phyloP scores from a whole-genome alignment of 30 jellyfish, hydroid and myxozoan genomes.

The Mastigias papua region DNA sequence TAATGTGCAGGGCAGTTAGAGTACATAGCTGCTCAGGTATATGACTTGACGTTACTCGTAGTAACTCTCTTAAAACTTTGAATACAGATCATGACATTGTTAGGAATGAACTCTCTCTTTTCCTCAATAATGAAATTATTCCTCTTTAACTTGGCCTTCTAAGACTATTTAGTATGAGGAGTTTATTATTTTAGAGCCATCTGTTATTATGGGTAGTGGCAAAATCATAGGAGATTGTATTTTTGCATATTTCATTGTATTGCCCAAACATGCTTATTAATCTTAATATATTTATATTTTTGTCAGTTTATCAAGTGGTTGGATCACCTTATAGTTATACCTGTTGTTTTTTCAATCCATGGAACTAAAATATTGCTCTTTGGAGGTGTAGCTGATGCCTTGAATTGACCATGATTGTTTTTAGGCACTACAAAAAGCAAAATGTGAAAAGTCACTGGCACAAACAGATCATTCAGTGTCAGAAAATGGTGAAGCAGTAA shows the following conservation, averaged over 20 bases:
- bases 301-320: neutral
- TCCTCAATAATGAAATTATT: no score
- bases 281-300: neutral
- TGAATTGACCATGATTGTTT: neutral
- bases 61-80: no score
- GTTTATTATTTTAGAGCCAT: no score
- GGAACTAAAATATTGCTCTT: neutral
- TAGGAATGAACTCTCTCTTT: no score
- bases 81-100: no score
- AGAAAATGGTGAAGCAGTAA: neutral
- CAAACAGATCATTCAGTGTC: neutral
- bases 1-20: neutral
- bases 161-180: no score
- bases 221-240: no score
- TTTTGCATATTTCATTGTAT: no score
- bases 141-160: no score
- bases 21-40: neutral
- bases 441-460: neutral
- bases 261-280: no score
- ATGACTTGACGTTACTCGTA: neutral
- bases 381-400: neutral
- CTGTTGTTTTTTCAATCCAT: neutral
- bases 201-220: no score
- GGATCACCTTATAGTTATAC: neutral
- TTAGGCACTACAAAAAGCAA: neutral